Conservation (phyloP, 1,140 invertebrate genomes). For the Magallana angulata region DNA sequence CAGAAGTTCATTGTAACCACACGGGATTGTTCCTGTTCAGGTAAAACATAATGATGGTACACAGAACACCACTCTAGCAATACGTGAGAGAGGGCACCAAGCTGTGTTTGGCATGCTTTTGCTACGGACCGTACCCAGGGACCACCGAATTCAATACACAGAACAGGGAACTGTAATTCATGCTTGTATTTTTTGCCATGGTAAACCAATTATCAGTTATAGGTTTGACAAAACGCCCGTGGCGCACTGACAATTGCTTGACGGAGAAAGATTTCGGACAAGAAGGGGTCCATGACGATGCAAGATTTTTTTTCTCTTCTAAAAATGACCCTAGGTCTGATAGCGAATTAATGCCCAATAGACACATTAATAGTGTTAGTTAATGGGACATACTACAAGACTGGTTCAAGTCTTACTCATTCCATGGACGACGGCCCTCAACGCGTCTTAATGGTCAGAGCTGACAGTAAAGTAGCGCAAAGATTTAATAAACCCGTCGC, state of each 20-base stretch:
- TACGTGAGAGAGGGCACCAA: not conserved
- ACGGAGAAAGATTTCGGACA: not conserved
- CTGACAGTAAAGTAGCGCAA: slow-evolving; percentile 1
- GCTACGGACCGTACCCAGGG: not conserved
- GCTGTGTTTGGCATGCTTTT: slow-evolving; percentile 26
- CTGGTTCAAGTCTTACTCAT: slow-evolving; percentile 21
- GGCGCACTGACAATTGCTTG: not conserved
- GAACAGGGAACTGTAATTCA: slow-evolving; percentile 1
- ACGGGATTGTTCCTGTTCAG: not conserved
- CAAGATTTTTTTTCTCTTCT: not conserved
- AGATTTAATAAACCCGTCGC: slow-evolving; percentile 28
- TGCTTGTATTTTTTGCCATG: slow-evolving; percentile 25
- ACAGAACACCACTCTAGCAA: slow-evolving; percentile 12
- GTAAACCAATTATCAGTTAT: slow-evolving; percentile 26
- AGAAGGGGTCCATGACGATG: slow-evolving; percentile 10
- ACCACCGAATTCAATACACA: slow-evolving; percentile 18
- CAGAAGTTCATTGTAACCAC: not conserved
- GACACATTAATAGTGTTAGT: slow-evolving; percentile 11
- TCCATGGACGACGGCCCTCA: not conserved
- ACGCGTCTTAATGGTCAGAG: not conserved
- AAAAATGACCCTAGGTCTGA: not conserved
- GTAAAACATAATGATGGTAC: not conserved
- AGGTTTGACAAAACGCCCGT: slow-evolving; percentile 11
- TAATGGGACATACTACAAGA: slow-evolving; percentile 1
- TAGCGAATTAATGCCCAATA: not conserved